Base-by-base conservation (phyloP, 2,888 invertebrate genomes). In the Apamea anceps region DNA sequence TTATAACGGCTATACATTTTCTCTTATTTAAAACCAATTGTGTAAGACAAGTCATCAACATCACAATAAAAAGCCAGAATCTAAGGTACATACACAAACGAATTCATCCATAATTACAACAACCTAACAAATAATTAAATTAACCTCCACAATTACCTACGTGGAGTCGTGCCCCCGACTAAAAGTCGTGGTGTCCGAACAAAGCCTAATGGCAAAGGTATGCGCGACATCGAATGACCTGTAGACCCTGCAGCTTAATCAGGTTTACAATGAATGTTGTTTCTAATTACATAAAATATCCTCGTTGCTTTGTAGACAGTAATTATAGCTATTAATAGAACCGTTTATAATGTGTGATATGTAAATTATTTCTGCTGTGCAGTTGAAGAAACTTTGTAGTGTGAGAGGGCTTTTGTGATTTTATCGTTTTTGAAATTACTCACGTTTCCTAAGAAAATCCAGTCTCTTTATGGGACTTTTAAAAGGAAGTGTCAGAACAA, bases 191-290 rank as follows among this genome's bases (percentile, higher is more conserved):
- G 45, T 3, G 60, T 85, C 3, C 12, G 62, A 15, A 25, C 37
- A 60, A 51, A 75, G 70, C 85, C 77, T 80, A 73, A 67, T 60
- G 51, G 62, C 48, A 28, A 37, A 73, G 75, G 70, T 67, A 81
- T 81, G 85, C 57, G 77, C 81, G 85, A 85, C 85, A 77, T 84
- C 70, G 81, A 28, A 8, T 87, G 85, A 87, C 85, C 85, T 80
- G 75, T 65, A 73, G 75, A 70, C 85, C 66, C 85, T 67, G 85
- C 81, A 73, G 85, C 87, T 85, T 85, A 87, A 87, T 87, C 81
- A 87, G 75, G 87, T 73, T 80, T 70, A 67, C 77, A 87, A 85
- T 77, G 15, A 87, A 87, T 81, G 85, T 75, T 67, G 51, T 75
- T 65, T 81, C 63, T 75, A 77, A 85, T 77, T 81, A 87, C 66